Base-by-base conservation (phyloP, 2,113 vertebrate species). In the Xiphophorus hellerii region DNA sequence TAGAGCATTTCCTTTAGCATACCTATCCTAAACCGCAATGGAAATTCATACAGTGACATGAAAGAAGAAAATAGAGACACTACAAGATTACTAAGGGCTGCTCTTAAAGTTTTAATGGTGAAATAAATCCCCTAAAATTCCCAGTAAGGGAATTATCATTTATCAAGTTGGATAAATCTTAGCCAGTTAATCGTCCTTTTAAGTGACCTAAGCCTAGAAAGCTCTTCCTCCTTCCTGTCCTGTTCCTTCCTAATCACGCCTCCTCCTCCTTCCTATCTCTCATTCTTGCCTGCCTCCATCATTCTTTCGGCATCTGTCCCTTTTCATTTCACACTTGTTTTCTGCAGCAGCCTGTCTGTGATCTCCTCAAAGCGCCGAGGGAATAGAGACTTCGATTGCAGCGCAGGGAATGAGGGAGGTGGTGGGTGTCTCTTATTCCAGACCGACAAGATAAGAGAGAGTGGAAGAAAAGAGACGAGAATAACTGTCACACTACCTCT, bases 291-390 rank as follows among this genome's bases (percentile, higher is more conserved):
- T 54, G 58, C 64, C 77, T 75, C 68, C 80, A 67, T 80, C 74
- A 71, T 63, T 69, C 71, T 78, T 37, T 62, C 68, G 75, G 81
- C 88, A 80, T 88, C 85, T 66, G 69, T 80, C 75, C 79, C 70
- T 80, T 86, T 87, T 84, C 78, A 87, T 90, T 90, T 90, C 85
- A 85, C 88, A 87, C 87, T 87, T 83, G 76, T 86, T 86, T 87
- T 77, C 74, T 67, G 72, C 81, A 70, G 84, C 82, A 42, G 80
- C 37, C 85, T 33, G 74, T 17, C 82, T 87, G 81, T 85, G 89
- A 87, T 92, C 87, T 87, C 74, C 84, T 83, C 80, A 80, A 88
- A 92, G 85, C 83, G 35, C 86, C 68, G 35, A 1, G 83, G 84
- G 78, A 81, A 83, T 73, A 73, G 70, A 88, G 71, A 76, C 78